These are phyloP conservation scores for Amblyraja radiata DNA, from an alignment of 2,797 vertebrate genomes.

Conservation along the genomic window DNA sequence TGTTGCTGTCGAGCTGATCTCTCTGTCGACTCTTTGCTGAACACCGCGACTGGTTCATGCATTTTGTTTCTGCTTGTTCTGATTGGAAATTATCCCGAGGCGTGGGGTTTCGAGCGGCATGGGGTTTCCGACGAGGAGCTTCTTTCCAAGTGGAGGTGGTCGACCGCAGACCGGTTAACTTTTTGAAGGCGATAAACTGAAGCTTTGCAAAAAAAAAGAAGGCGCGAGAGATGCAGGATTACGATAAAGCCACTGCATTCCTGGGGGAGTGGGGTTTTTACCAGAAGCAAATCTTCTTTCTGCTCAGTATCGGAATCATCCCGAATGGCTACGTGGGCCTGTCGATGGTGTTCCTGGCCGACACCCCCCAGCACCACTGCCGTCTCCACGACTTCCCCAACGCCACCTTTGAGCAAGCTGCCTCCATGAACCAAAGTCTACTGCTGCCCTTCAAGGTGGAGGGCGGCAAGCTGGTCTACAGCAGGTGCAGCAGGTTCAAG, in stretches of 20 bases:
- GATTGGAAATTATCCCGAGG: not conserved
- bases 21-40: not conserved
- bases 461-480: conserved; percentile 38
- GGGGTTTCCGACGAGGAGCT: not conserved
- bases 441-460: conserved; percentile 31
- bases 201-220: not conserved
- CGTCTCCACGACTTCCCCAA: not conserved
- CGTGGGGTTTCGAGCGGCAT: too few relatives aligned
- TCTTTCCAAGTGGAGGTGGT: not conserved
- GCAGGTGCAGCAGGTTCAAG: conserved; percentile 45
- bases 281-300: conserved; percentile 41
- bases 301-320: conserved; percentile 40
- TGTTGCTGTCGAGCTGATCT: not conserved
- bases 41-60: not conserved
- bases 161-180: too few relatives aligned
- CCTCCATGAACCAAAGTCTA: not conserved
- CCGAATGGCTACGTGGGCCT: conserved; percentile 43
- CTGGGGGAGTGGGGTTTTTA: conserved; percentile 42
- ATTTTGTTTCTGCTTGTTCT: not conserved
- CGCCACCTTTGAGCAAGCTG: not conserved
- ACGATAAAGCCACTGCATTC: conserved; percentile 41
- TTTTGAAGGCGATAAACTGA: not conserved
- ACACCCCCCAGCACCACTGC: not conserved
- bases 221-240: conserved; percentile 38
- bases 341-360: conserved; percentile 40